Evolutionary conservation across 2,888 invertebrate genomes (phyloP).

Genomic region (Emmelina monodactyla): DNA sequence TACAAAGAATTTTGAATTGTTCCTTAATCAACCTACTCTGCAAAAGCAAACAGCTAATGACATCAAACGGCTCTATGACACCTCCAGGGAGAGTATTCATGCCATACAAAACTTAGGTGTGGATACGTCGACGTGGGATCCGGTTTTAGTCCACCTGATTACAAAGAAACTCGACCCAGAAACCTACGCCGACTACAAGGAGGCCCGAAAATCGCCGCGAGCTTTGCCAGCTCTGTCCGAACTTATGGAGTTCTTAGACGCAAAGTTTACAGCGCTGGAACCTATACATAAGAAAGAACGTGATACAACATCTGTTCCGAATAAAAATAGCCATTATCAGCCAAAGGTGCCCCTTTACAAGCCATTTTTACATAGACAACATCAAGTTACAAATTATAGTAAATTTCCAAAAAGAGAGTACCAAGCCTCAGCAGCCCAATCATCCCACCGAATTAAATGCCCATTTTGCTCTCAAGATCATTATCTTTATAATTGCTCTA

Average conservation of each 20-base stretch:
- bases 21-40: slow-evolving; percentile 9
- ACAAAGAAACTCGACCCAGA: slow-evolving; percentile 1
- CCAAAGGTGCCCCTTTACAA: too few species aligned
- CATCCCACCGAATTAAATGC: slow-evolving; percentile 4
- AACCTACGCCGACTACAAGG: slow-evolving; percentile 1
- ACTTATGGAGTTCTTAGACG: slow-evolving; percentile 1
- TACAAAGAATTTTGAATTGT: slow-evolving; percentile 13
- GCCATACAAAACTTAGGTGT: slow-evolving; percentile 15
- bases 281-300: not conserved
- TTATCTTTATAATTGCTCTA: slow-evolving; percentile 8
- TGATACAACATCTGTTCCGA: not conserved
- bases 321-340: slow-evolving; percentile 2
- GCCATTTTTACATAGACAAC: too few species aligned
- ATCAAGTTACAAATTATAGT: too few species aligned
- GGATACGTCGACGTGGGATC: slow-evolving; percentile 14
- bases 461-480: slow-evolving; percentile 9
- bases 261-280: slow-evolving; percentile 2
- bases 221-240: slow-evolving; percentile 1
- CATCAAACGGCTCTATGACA: slow-evolving; percentile 12
- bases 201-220: slow-evolving; percentile 1
- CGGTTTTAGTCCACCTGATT: slow-evolving; percentile 3
- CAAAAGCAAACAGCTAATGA: slow-evolving; percentile 9
- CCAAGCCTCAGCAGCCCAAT: too few species aligned
- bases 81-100: slow-evolving; percentile 13
- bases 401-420: too few species aligned